phyloP scores from a whole-genome alignment of 2,797 vertebrate species.

The Rhinogobio ventralis region DNA sequence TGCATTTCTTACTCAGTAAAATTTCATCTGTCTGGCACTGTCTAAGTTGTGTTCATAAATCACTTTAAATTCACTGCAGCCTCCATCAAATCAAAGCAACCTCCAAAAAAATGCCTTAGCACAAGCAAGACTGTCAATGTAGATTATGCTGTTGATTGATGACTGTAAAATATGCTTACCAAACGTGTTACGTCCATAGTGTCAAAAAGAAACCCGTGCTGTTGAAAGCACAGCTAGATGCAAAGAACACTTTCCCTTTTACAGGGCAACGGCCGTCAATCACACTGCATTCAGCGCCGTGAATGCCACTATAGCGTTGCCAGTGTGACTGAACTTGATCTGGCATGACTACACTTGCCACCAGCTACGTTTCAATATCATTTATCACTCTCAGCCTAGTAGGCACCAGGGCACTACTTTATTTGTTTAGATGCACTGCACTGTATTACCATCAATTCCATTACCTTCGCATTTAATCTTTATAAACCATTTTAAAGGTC shows the following conservation, averaged over 20 bases:
- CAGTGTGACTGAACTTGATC: neutral
- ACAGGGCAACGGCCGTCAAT: constrained; percentile 26
- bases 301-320: neutral
- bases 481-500: neutral
- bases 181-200: neutral
- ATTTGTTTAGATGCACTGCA: constrained; percentile 8
- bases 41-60: neutral
- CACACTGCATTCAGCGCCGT: neutral
- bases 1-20: neutral
- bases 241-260: neutral
- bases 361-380: constrained; percentile 10
- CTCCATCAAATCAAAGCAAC: constrained; percentile 18
- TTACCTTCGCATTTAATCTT: neutral
- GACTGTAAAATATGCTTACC: constrained; percentile 39
- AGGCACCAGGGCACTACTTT: neutral
- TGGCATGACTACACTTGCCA: neutral
- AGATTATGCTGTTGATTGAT: constrained; percentile 37
- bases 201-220: constrained; percentile 22
- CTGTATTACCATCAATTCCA: neutral
- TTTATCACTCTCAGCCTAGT: constrained; percentile 4
- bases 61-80: constrained; percentile 29
- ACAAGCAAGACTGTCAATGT: constrained; percentile 35
- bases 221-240: constrained; percentile 14
- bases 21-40: constrained; percentile 1
- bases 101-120: constrained; percentile 27